Percentiles rank a stretch among this genome's conserved stretches.
Evolutionary conservation across 1,140 invertebrate genomes (phyloP).

Genomic region (Pomacea maculata): DNA sequence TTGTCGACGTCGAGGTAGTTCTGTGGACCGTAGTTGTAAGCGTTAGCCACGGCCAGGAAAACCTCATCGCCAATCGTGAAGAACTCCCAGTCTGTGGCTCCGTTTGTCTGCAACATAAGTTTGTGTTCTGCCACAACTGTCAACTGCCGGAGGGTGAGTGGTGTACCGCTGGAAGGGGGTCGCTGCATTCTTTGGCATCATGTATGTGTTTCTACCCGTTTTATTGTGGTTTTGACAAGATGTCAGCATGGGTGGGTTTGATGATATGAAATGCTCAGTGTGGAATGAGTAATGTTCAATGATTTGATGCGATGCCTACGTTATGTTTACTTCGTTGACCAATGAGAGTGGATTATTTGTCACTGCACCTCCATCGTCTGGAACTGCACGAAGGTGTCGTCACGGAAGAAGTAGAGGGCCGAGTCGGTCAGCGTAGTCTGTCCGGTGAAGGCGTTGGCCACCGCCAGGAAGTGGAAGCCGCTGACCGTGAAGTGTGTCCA

Average conservation of each 20-base stretch:
- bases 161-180: too few species aligned
- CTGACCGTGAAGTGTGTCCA: slow-evolving; percentile 59
- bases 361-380: slow-evolving; percentile 58
- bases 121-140: too few species aligned
- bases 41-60: slow-evolving; percentile 59
- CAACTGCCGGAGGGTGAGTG: too few species aligned
- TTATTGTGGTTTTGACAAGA: too few species aligned
- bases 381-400: slow-evolving; percentile 51
- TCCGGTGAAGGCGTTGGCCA: slow-evolving; percentile 59
- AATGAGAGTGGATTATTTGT: too few species aligned
- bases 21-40: slow-evolving; percentile 62
- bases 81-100: slow-evolving; percentile 61
- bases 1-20: slow-evolving; percentile 51
- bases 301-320: too few species aligned
- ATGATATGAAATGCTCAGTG: too few species aligned
- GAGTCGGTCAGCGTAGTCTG: slow-evolving; percentile 52
- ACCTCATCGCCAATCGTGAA: slow-evolving; percentile 51
- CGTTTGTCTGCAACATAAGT: slow-evolving; percentile 54
- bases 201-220: too few species aligned
- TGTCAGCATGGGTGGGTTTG: too few species aligned
- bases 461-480: slow-evolving; percentile 58
- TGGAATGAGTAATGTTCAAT: too few species aligned
- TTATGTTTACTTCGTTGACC: too few species aligned
- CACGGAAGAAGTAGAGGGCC: slow-evolving; percentile 56
- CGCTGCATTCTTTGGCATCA: too few species aligned